A percentile compares a stretch with the other conserved stretches of the same genome.
Conservation (phyloP, 2,113 vertebrate species). For the Petromus typicus region DNA sequence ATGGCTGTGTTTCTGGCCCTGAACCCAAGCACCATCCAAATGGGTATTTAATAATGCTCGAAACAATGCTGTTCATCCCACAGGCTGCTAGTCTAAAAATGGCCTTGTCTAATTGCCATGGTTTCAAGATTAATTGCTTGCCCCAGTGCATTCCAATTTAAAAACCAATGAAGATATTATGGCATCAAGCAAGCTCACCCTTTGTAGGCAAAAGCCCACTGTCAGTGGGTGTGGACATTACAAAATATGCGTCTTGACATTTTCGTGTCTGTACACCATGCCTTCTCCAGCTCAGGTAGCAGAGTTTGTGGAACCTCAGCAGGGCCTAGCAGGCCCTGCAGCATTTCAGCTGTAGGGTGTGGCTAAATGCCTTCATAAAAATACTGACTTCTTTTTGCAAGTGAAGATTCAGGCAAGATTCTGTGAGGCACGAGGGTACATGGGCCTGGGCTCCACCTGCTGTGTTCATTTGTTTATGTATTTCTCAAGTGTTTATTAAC, state of each 20-base stretch:
- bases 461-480: background rate
- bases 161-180: background rate
- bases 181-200: background rate
- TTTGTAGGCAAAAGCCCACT: background rate
- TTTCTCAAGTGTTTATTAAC: background rate
- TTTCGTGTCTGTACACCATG: background rate
- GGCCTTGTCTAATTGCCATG: constrained; percentile 72
- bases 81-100: constrained; percentile 76
- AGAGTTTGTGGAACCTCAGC: background rate
- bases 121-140: constrained; percentile 64
- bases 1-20: constrained; percentile 62
- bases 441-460: background rate
- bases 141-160: constrained; percentile 56
- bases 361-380: background rate
- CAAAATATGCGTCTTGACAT: background rate
- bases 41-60: constrained; percentile 71
- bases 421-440: background rate
- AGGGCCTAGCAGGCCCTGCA: background rate
- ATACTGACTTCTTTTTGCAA: background rate
- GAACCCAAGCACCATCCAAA: constrained; percentile 61
- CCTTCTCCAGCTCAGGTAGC: background rate
- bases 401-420: background rate
- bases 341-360: background rate
- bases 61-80: constrained; percentile 61
- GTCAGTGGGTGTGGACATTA: background rate